Conservation (phyloP, 2,888 invertebrate genomes). For the Mimachlamys varia region DNA sequence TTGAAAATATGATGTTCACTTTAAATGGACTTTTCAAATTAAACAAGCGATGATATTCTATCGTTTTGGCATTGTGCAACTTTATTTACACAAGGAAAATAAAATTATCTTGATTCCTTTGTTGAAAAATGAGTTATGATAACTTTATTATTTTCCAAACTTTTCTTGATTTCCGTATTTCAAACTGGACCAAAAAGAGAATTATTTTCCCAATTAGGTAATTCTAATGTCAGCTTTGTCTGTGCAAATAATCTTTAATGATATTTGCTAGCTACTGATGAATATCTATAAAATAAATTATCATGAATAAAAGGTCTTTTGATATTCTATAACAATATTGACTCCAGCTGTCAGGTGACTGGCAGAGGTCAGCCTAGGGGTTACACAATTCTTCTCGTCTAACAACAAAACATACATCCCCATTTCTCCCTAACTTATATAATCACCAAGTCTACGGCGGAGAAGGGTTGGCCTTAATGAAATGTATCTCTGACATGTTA, state of each 20-base stretch:
- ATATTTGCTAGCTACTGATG: background rate
- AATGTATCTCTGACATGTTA: background rate
- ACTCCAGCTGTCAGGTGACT: background rate
- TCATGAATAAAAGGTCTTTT: background rate
- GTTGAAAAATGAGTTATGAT: background rate
- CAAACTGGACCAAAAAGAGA: background rate
- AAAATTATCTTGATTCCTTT: background rate
- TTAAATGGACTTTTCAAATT: too few relatives aligned
- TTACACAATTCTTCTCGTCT: background rate
- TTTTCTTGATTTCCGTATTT: background rate
- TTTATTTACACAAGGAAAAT: background rate
- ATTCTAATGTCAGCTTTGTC: background rate
- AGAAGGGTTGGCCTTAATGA: background rate
- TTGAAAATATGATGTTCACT: too few relatives aligned
- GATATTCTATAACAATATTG: background rate
- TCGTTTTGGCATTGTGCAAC: background rate
- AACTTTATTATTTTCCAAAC: background rate
- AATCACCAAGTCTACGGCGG: background rate
- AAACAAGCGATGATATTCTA: too few relatives aligned
- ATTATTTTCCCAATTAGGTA: background rate
- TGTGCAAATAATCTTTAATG: background rate
- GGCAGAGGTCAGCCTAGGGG: background rate
- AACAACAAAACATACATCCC: background rate
- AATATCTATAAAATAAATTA: background rate
- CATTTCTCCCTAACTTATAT: background rate